A percentile compares a stretch with the other conserved stretches of the same genome.
phyloP scores from a whole-genome alignment of 1,140 invertebrate genomes.

The Penaeus indicus region DNA sequence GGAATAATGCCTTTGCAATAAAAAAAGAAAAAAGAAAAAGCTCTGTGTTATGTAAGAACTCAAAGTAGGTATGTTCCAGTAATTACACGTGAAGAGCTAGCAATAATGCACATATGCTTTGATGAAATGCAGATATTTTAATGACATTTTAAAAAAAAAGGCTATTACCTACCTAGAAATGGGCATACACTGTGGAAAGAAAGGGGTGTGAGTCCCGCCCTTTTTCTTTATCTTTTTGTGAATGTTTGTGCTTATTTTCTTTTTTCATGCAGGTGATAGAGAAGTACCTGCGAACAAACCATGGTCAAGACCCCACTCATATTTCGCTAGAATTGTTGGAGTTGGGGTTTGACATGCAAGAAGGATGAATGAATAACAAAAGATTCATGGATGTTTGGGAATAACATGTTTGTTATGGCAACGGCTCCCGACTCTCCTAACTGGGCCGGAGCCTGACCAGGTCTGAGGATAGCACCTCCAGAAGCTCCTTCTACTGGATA shows the following conservation, averaged over 20 bases:
- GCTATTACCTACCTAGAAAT: too few relatives aligned
- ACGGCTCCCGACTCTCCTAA: slow-evolving; percentile 76
- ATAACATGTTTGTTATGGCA: slow-evolving; percentile 74
- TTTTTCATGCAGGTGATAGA: slow-evolving; percentile 70
- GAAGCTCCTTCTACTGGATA: slow-evolving; percentile 74
- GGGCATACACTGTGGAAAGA: neutral
- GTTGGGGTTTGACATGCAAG: slow-evolving; percentile 67
- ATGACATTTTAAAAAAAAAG: too few relatives aligned
- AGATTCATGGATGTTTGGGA: slow-evolving; percentile 67
- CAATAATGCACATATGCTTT: too few relatives aligned
- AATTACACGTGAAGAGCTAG: too few relatives aligned
- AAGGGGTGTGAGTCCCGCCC: too few relatives aligned
- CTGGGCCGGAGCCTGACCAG: slow-evolving; percentile 76
- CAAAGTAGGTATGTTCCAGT: too few relatives aligned
- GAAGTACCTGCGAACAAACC: slow-evolving; percentile 70
- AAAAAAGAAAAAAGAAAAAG: too few relatives aligned
- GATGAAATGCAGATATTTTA: too few relatives aligned
- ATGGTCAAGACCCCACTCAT: slow-evolving; percentile 71
- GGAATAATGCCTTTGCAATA: too few relatives aligned
- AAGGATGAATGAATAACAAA: slow-evolving; percentile 67
- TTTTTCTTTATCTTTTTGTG: slow-evolving; percentile 27
- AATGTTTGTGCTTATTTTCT: neutral
- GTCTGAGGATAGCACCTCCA: slow-evolving; percentile 75
- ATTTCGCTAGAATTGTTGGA: slow-evolving; percentile 71
- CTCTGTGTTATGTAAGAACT: too few relatives aligned